phyloP scores from a whole-genome alignment of 2,113 vertebrate genomes.

The Trachemys scripta region DNA sequence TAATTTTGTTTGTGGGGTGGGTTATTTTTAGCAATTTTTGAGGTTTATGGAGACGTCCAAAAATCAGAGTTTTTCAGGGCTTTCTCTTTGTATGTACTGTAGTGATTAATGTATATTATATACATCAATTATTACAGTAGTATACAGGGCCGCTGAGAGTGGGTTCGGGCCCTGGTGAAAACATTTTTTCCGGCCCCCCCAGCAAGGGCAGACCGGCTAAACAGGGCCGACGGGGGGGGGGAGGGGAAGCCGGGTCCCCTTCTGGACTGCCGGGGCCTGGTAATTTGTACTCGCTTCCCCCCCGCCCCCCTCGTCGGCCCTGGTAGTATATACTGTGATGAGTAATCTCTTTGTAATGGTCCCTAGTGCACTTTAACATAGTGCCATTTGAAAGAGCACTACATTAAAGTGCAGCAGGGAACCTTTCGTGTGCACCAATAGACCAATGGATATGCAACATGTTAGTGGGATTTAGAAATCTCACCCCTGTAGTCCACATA shows the following conservation, averaged over 20 bases:
- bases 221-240: too few relatives aligned
- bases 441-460: background rate
- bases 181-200: too few relatives aligned
- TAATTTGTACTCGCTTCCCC: too few relatives aligned
- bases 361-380: background rate
- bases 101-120: background rate
- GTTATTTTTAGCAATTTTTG: background rate
- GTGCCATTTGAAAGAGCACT: background rate
- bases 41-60: background rate
- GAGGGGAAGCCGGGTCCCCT: too few relatives aligned
- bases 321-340: background rate
- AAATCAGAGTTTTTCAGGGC: background rate
- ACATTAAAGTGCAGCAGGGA: background rate
- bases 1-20: background rate
- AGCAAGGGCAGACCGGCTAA: too few relatives aligned
- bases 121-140: background rate
- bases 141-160: background rate
- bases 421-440: background rate
- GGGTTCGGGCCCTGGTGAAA: too few relatives aligned
- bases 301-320: too few relatives aligned
- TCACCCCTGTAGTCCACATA: background rate
- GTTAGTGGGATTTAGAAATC: background rate
- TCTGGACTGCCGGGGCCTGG: too few relatives aligned
- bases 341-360: background rate
- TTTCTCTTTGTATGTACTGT: background rate